Evolutionary conservation across 1,140 invertebrate species (phyloP).

Genomic region (Doryteuthis pealeii): DNA sequence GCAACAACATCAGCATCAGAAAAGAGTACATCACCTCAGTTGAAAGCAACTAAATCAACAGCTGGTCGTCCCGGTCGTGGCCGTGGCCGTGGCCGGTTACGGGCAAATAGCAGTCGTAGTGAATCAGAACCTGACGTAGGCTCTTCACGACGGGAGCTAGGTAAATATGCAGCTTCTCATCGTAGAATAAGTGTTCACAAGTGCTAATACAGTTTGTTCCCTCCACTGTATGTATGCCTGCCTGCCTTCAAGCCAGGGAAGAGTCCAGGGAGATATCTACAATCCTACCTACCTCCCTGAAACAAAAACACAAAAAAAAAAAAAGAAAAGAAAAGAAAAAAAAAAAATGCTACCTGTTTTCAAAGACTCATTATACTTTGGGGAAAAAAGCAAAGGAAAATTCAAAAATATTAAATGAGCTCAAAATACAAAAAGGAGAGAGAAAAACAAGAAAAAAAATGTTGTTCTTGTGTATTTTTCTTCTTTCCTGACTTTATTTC

Average conservation of each 20-base stretch:
- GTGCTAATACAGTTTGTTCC: conserved; percentile 6
- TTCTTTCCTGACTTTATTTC: conserved; percentile 7
- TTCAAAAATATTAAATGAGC: no score
- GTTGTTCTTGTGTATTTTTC: background rate
- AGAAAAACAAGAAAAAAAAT: no score
- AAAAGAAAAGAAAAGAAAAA: no score
- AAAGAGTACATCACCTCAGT: conserved; percentile 21
- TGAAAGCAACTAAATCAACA: conserved; percentile 12
- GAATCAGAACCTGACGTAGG: conserved; percentile 39
- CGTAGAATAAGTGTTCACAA: conserved; percentile 8
- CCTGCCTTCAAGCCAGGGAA: background rate
- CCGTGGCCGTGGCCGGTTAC: conserved; percentile 36
- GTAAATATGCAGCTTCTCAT: conserved; percentile 6
- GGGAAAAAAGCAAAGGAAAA: no score
- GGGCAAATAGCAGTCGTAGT: conserved; percentile 37
- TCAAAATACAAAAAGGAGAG: no score
- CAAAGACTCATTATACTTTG: no score
- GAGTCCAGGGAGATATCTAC: no score
- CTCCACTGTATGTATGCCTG: conserved; percentile 7
- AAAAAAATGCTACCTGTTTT: no score
- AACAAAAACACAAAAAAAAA: no score
- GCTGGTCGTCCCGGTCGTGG: conserved; percentile 39
- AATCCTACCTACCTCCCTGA: no score
- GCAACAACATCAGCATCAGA: conserved; percentile 8
- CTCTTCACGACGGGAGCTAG: conserved; percentile 4